A percentile compares a stretch with the other conserved stretches of the same genome.
Conservation (phyloP, 2,797 vertebrate genomes). For the Setipinna tenuifilis region DNA sequence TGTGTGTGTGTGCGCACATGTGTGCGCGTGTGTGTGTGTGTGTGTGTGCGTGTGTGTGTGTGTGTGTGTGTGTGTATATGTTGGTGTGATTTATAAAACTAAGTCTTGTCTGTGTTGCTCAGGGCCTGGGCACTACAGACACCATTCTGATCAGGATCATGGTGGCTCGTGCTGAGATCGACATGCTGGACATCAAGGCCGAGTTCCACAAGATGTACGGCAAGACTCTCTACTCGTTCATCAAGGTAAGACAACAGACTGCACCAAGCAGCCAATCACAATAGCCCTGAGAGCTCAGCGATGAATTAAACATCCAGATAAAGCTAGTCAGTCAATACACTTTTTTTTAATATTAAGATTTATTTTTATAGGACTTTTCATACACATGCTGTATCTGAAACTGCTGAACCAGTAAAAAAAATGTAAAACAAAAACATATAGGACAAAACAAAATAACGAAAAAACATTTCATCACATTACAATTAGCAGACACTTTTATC, state of each 20-base stretch:
- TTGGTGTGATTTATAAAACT: background rate
- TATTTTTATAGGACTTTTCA: no score
- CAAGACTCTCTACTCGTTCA: slow-evolving; percentile 94
- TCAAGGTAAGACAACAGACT: slow-evolving; percentile 81
- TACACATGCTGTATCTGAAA: no score
- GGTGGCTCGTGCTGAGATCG: slow-evolving; percentile 90
- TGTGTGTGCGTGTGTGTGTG: background rate
- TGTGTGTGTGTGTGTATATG: background rate
- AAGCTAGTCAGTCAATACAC: background rate
- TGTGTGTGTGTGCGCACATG: no score
- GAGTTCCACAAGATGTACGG: slow-evolving; percentile 89
- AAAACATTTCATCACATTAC: no score
- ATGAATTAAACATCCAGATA: background rate
- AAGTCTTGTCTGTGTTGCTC: slow-evolving; percentile 15
- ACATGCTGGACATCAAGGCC: slow-evolving; percentile 91
- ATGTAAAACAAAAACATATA: no score
- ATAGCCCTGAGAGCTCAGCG: background rate
- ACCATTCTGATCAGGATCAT: slow-evolving; percentile 89
- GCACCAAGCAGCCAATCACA: background rate
- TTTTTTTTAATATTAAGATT: no score
- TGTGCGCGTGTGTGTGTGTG: background rate
- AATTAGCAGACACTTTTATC: no score
- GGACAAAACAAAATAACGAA: no score
- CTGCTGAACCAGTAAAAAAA: no score
- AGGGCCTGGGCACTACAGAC: slow-evolving; percentile 95